phyloP scores from a whole-genome alignment of 2,888 invertebrate genomes.

The Amiota mariae region DNA sequence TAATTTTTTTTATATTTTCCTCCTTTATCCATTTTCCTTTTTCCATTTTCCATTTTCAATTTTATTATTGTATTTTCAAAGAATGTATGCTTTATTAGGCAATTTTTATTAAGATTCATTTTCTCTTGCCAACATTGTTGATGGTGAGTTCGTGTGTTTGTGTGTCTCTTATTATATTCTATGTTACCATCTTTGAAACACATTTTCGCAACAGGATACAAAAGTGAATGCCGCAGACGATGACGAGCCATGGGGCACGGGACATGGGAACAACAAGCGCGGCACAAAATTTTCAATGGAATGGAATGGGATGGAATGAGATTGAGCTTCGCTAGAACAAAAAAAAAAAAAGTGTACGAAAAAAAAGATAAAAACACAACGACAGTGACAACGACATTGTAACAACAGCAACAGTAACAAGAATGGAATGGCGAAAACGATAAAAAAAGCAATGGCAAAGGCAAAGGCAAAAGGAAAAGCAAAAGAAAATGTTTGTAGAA shows the following conservation, averaged over 20 bases:
- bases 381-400: background rate
- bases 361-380: background rate
- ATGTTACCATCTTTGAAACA: background rate
- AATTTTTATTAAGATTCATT: constrained; percentile 13
- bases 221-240: no score
- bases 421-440: no score
- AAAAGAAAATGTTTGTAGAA: no score
- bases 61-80: constrained; percentile 6
- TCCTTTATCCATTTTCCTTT: background rate
- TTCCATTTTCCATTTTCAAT: background rate
- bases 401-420: no score
- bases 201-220: no score
- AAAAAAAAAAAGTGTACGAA: background rate
- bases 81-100: constrained; percentile 27
- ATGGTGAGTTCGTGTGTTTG: no score
- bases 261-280: no score
- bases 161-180: background rate
- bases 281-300: no score
- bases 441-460: no score
- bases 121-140: constrained; percentile 2
- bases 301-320: background rate
- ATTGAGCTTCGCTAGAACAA: background rate
- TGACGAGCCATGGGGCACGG: no score
- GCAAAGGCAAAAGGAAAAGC: no score
- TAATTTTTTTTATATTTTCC: constrained; percentile 2